Base-by-base conservation (phyloP, 2,888 invertebrate genomes). In the Drosophila crucigera region DNA sequence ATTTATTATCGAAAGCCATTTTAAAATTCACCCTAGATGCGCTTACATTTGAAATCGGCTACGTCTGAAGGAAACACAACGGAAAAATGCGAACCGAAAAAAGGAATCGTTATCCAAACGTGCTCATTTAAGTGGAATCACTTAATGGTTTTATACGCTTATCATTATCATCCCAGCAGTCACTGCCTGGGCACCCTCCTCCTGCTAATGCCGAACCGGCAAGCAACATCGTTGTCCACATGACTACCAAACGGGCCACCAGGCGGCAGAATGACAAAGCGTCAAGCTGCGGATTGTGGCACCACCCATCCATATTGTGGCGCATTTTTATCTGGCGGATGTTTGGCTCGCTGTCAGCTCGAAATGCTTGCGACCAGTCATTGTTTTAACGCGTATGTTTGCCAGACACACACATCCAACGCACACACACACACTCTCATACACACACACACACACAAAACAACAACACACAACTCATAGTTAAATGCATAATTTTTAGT, bases 71-170 rank as follows among this genome's bases (percentile, higher is more conserved):
- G 63, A 10, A 37, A 31, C 25, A 35, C 47, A 47, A 11, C 52
- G 55, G 58, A 52, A 68, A 52, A 47, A 30, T 33, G 9, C 25
- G 4, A 49, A n/a, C 30, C 47, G 30, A 50, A 30, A 54, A 47
- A 28, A 63, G 61, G 22, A 61, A 54, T 30, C 50, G 43, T 50
- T 78, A 74, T 74, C 80, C 83, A 83, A 88, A 84, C 87, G 85
- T 88, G 92, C 76, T 90, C 84, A 89, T 89, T 92, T 90, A 85
- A 92, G 92, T 89, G 92, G 89, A 92, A 92, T 91, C 87, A 86
- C 91, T 92, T 92, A 91, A 92, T 92, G 91, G 91, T 91, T 92
- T 91, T 90, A 89, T 89, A 67, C 83, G 84, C 89, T 91, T 90
- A 90, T 91, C 90, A 91, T 90, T 91, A 89, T 86, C 82, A 76